These are phyloP conservation scores for Rhingia rostrata DNA, from an alignment of 2,888 invertebrate genomes.

Conservation along the genomic window DNA sequence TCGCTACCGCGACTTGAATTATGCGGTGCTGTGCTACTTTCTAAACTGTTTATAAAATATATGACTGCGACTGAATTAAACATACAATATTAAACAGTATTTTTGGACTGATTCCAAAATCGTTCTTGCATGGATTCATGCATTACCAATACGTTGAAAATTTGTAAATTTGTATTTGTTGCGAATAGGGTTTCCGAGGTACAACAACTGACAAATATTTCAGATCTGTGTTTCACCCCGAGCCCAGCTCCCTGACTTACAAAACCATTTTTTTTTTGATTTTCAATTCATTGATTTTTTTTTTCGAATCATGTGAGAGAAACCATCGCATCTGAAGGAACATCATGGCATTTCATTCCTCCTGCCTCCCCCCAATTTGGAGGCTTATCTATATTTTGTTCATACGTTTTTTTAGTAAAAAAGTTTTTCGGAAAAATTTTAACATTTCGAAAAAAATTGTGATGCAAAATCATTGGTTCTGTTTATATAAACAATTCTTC, in stretches of 20 bases:
- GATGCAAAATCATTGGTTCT: no score
- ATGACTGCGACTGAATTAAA: no score
- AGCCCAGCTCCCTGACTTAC: slow-evolving; percentile 31
- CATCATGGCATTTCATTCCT: slow-evolving; percentile 12
- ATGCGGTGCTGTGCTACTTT: slow-evolving; percentile 45
- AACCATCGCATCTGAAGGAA: slow-evolving; percentile 4
- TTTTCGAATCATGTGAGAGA: not conserved
- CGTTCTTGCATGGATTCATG: slow-evolving; percentile 53
- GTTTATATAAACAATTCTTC: no score
- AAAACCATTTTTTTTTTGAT: slow-evolving; percentile 47
- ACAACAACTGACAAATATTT: slow-evolving; percentile 40
- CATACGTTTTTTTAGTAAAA: no score
- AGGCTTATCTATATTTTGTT: no score
- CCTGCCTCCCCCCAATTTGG: slow-evolving; percentile 15
- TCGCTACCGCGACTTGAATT: slow-evolving; percentile 72
- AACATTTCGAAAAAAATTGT: no score
- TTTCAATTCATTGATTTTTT: not conserved
- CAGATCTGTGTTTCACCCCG: slow-evolving; percentile 75
- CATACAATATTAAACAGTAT: no score
- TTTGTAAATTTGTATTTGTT: no score
- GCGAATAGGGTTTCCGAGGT: slow-evolving; percentile 72
- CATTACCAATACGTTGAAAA: slow-evolving; percentile 46
- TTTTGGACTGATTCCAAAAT: slow-evolving; percentile 47
- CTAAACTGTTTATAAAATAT: slow-evolving; percentile 19
- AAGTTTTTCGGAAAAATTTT: no score